A percentile compares a stretch with the other conserved stretches of the same genome.
These are phyloP conservation scores for Vimba vimba DNA, from an alignment of 2,113 vertebrate species.

Conservation along the genomic window DNA sequence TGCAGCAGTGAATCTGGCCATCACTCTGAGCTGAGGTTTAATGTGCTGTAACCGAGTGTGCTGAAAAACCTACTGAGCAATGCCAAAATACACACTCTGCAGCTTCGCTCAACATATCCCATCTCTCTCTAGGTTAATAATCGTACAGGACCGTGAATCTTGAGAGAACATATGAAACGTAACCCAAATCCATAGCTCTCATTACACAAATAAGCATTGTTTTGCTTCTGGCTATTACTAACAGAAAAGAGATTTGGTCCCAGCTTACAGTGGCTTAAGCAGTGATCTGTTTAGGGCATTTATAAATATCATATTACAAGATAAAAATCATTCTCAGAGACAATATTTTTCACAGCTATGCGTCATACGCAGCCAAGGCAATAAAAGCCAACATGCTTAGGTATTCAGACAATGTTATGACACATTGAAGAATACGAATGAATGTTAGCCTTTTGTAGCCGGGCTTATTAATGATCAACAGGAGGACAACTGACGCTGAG, in stretches of 20 bases:
- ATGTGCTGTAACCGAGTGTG: constrained; percentile 9
- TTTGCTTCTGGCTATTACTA: background rate
- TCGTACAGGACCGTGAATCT: constrained; percentile 10
- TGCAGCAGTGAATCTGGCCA: constrained; percentile 12
- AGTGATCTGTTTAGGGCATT: background rate
- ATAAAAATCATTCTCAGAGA: background rate
- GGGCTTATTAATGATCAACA: constrained; percentile 13
- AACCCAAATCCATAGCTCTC: background rate
- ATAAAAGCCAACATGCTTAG: constrained; percentile 16
- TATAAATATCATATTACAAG: background rate
- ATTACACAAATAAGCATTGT: background rate
- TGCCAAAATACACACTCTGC: constrained; percentile 35
- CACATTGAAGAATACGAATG: constrained; percentile 1
- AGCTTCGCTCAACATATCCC: constrained; percentile 20
- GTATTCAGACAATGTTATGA: constrained; percentile 22
- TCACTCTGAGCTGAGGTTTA: constrained; percentile 15
- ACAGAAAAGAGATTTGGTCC: constrained; percentile 21
- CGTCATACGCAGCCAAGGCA: background rate
- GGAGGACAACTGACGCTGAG: background rate
- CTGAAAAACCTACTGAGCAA: constrained; percentile 8
- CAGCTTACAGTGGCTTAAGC: background rate
- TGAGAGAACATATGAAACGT: background rate
- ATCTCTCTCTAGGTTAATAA: constrained; percentile 32
- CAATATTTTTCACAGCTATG: background rate
- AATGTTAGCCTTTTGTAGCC: background rate